Base-by-base conservation (phyloP, 2,113 vertebrate genomes). In the Paramisgurnus dabryanus region DNA sequence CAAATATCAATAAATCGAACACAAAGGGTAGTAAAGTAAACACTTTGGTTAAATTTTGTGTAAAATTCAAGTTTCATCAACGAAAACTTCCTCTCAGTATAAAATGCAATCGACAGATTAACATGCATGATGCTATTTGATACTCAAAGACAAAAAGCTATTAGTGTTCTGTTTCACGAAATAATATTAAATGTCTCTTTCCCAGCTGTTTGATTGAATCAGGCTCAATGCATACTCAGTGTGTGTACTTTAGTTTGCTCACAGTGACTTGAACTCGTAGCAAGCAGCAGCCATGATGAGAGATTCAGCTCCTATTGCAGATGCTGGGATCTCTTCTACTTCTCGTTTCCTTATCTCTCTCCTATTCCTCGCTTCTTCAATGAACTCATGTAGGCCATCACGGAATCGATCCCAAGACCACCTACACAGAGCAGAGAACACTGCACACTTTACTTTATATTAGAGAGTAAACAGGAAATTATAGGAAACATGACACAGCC, bases 271-370 rank as follows among this genome's bases (percentile, higher is more conserved):
- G 55, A 76, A n/a, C 67, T 81, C 60, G 9, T 84, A 88, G 34
- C 70, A 69, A 3, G 83, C 78, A 5, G 72, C 84, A 15, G 82
- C 85, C 27, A 88, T 72, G 10, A 86, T 80, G 34, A 85, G 74
- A 40, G 82, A 84, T 81, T 86, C 87, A 11, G 73, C 64, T 43
- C 85, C 87, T 27, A 85, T 17, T 10, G 77, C 82, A 18, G 76
- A 60, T 49, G 65, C 22, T 5, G 60, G 65, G 43, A 84, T 81
- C 40, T 81, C 78, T 53, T 15, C 6, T 0, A 73, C 13, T 22
- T 17, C 18, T 1, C 27, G 17, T 53, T 39, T n/a, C 72, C 84
- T 64, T 53, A 47, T 80, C 47, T 65, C 58, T 65, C 60, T 80
- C 67, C 78, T 71, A 11, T 65, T 18, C 60, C 7, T 63, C 22